Evolutionary conservation across 2,888 invertebrate genomes (phyloP), one percentile per base, ranked within the genome.

Genomic region (Crematogaster levior): DNA sequence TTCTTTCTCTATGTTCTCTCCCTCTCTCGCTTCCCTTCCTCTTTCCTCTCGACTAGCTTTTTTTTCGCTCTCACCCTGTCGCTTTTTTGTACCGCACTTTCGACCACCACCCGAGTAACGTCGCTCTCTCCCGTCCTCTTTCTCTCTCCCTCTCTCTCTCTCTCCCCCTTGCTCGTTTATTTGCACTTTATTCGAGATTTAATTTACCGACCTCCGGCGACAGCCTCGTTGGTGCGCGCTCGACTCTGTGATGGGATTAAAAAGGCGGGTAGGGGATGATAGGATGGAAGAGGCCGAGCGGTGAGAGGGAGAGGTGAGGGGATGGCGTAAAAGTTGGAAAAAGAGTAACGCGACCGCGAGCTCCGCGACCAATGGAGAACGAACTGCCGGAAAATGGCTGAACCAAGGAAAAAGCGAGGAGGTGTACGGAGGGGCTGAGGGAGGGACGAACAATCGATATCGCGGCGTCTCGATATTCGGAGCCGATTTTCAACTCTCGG

Each of bases 161-260:
- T 85, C 85, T 15, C 10, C 51, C 74, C 63, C 66, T 82, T 90
- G 83, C 90, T 90, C 93, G 92, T 93, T 93, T 94, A 93, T 93
- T 93, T 93, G 93, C 94, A 93, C 94, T 93, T 94, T 94, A 93
- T 93, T 93, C 92, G 93, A 92, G 93, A 93, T 94, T 94, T 94
- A 93, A 94, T 94, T 93, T 93, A 93, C 93, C 93, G 91, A 92
- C 92, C 92, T 91, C 90, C 91, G 92, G 82, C 91, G 91, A 88
- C 88, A 89, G 88, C 63, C 85, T 88, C 90, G 91, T 86, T 88
- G 90, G 85, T 86, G 89, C 72, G 85, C 87, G 88, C 90, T 85
- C 88, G 88, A 88, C 88, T 89, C 86, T 75, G 86, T 91, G 91
- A 91, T 91, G 91, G 91, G 91, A 93, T 92, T 92, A 92, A 92